These are phyloP conservation scores for Neuroterus valhalla DNA, from an alignment of 1,140 invertebrate species.

Conservation along the genomic window DNA sequence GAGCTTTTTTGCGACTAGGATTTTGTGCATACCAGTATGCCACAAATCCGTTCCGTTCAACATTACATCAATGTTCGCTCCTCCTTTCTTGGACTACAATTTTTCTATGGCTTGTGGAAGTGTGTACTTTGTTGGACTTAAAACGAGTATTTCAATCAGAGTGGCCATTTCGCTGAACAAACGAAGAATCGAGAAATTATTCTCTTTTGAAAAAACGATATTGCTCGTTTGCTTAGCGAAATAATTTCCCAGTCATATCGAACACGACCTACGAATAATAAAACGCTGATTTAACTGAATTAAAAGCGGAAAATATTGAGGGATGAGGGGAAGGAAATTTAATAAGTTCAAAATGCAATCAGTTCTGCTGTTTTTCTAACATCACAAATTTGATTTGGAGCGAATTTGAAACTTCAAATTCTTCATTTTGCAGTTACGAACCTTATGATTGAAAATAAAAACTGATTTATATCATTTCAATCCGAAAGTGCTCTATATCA, in stretches of 20 bases:
- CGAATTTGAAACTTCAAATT: too few relatives aligned
- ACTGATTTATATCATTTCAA: too few relatives aligned
- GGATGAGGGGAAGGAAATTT: not conserved
- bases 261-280: constrained; percentile 11
- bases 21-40: not conserved
- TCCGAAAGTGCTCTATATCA: too few relatives aligned
- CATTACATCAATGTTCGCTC: not conserved
- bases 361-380: too few relatives aligned
- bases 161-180: constrained; percentile 20
- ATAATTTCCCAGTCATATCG: not conserved
- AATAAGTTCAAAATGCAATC: not conserved
- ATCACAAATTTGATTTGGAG: too few relatives aligned
- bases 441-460: too few relatives aligned
- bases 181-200: constrained; percentile 17
- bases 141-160: constrained; percentile 18
- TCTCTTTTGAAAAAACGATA: not conserved
- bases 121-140: constrained; percentile 8
- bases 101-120: not conserved
- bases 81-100: constrained; percentile 1
- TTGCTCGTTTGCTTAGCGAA: not conserved
- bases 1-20: not conserved
- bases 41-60: not conserved
- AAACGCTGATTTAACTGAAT: too few relatives aligned
- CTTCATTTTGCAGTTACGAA: too few relatives aligned
- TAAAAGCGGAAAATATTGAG: not conserved